Percentiles rank a stretch among this genome's conserved stretches.
These are phyloP conservation scores for Limnephilus rhombicus DNA, from an alignment of 2,888 invertebrate genomes.

Conservation along the genomic window DNA sequence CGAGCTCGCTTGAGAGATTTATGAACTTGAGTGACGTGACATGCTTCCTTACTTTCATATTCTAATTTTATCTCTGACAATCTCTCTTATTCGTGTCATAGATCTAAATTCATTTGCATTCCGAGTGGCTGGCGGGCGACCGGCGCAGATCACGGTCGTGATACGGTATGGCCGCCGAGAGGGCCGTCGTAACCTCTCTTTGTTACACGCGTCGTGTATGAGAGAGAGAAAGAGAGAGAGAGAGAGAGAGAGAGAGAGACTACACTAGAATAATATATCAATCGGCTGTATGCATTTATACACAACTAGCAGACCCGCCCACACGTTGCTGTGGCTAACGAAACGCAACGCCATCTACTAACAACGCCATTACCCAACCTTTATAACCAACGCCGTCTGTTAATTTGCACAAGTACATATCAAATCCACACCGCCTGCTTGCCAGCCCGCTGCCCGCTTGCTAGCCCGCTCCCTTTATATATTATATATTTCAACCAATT, in stretches of 20 bases:
- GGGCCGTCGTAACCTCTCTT: not conserved
- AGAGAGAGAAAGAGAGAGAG: not conserved
- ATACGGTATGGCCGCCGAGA: not conserved
- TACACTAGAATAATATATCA: not conserved
- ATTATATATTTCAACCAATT: no score
- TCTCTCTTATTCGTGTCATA: not conserved
- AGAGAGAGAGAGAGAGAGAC: not conserved
- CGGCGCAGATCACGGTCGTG: not conserved
- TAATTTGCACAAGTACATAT: no score
- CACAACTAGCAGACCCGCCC: no score
- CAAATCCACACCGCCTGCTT: no score
- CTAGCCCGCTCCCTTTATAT: no score
- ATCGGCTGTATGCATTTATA: not conserved
- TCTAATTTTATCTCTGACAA: not conserved
- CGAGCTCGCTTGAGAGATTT: not conserved
- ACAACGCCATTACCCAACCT: no score
- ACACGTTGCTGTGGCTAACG: no score
- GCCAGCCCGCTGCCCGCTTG: no score
- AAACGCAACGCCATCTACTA: no score
- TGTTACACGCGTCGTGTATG: not conserved
- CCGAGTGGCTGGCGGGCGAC: not conserved
- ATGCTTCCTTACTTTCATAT: slow-evolving; percentile 1
- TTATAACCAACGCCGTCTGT: no score
- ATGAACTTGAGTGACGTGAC: not conserved
- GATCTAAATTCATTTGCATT: not conserved